Base-by-base conservation (phyloP, 2,888 invertebrate genomes). In the Lasioglossum pauxillum region DNA sequence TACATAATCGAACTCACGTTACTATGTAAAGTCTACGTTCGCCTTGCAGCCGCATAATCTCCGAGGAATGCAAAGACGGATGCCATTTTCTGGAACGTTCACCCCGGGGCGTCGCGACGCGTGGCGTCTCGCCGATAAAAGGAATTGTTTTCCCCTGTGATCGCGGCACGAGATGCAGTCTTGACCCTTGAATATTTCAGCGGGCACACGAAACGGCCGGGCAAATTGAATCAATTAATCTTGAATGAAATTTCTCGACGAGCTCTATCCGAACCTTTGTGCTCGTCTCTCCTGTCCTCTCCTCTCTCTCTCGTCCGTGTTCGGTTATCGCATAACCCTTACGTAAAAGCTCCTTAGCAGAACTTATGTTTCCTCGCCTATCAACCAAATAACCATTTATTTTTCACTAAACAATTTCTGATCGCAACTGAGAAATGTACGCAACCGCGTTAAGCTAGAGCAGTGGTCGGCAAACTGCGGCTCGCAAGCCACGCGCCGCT, bases 11-110 rank as follows among this genome's bases (percentile, higher is more conserved):
- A 16, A 46, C 16, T 46, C 5, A 0, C 16, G 46, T 46, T 46
- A 16, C 46, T 16, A 16, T 16, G 16, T 46, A 46, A 16, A 16
- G 16, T 23, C 53, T 2, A 14, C 27, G 27, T 60, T 60, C 27
- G 27, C 60, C 60, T 4, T 5, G 77, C 77, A 41, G 78, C 80
- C 35, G 67, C 16, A 38, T 69, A 82, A 80, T 85, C 71, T 78
- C 69, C 38, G 31, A 64, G 72, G 53, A 69, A 78, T 46, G 49
- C 53, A 44, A 41, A 57, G 41, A 49, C 57, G 69, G 53, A 53
- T 53, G n/a, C 41, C 49, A 4, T 80, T 67, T 75, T 75, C 46
- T 64, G 23, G n/a, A 27, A 72, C 38, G 73, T 73, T 27, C 79
- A 46, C 49, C 41, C 41, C 23, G 5, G 5, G 16, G 14, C 67